phyloP scores from a whole-genome alignment of 2,888 invertebrate species.

The Coelinius sp. region DNA sequence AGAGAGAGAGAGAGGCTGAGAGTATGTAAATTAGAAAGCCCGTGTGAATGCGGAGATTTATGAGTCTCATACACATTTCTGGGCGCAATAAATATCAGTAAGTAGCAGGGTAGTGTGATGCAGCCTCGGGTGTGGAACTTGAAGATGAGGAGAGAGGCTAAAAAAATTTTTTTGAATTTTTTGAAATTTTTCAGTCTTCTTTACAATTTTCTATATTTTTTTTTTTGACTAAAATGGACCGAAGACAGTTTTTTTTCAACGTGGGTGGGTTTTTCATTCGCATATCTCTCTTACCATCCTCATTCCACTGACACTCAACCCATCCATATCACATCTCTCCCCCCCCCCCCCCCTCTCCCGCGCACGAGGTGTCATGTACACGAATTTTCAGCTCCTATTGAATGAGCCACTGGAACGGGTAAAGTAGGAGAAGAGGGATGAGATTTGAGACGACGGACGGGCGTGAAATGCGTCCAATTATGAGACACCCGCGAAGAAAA shows the following conservation, averaged over 20 bases:
- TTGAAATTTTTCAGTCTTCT: neutral
- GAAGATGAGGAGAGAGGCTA: neutral
- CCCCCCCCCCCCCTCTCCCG: slow-evolving; percentile 32
- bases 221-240: neutral
- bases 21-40: slow-evolving; percentile 71
- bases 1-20: slow-evolving; percentile 52
- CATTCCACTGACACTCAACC: neutral
- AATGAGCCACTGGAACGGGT: slow-evolving; percentile 15
- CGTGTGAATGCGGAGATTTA: slow-evolving; percentile 71
- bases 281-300: slow-evolving; percentile 1
- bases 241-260: slow-evolving; percentile 23
- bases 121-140: neutral
- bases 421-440: neutral
- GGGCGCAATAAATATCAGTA: slow-evolving; percentile 71
- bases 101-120: slow-evolving; percentile 58
- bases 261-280: slow-evolving; percentile 18
- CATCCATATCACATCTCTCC: slow-evolving; percentile 28
- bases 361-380: slow-evolving; percentile 33
- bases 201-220: neutral
- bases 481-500: slow-evolving; percentile 36
- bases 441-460: slow-evolving; percentile 40
- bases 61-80: slow-evolving; percentile 69
- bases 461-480: slow-evolving; percentile 59
- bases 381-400: slow-evolving; percentile 30
- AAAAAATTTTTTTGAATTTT: neutral